Percentiles rank a stretch among this genome's conserved stretches.
Conservation (phyloP, 2,797 vertebrate species). For the Xenentodon cancila region DNA sequence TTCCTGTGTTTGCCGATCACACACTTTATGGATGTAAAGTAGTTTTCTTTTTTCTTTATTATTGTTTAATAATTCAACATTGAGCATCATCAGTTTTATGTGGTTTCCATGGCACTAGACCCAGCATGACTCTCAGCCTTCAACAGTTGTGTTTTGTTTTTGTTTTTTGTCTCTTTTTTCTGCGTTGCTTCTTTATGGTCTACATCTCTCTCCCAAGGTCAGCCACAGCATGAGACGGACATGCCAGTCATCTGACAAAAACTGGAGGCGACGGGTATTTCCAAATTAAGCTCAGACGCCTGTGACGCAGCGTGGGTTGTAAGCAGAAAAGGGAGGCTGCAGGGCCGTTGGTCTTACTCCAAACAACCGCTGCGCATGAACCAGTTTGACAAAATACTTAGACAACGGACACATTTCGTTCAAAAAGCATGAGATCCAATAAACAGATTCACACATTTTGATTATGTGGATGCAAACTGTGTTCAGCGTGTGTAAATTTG, state of each 20-base stretch:
- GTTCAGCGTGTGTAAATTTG: too few relatives aligned
- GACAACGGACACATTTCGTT: conserved; percentile 2
- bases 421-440: too few relatives aligned
- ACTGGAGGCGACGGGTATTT: conserved; percentile 82
- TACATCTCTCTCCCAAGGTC: conserved; percentile 76
- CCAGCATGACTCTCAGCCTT: conserved; percentile 1
- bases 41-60: neutral
- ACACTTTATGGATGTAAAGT: conserved; percentile 21
- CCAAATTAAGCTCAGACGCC: conserved; percentile 80
- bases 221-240: conserved; percentile 78
- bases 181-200: conserved; percentile 56
- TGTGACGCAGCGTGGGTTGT: conserved; percentile 41
- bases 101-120: conserved; percentile 67
- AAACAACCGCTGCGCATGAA: conserved; percentile 63
- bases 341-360: conserved; percentile 33
- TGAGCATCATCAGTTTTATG: neutral
- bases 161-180: conserved; percentile 40
- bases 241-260: conserved; percentile 80
- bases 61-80: conserved; percentile 2
- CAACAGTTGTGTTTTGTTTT: conserved; percentile 11
- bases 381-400: conserved; percentile 35
- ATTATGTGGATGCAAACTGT: too few relatives aligned
- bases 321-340: conserved; percentile 36
- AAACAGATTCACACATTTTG: too few relatives aligned
- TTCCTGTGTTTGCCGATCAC: conserved; percentile 62